Evolutionary conservation across 2,797 vertebrate species (phyloP).

Genomic region (Varecia variegata): DNA sequence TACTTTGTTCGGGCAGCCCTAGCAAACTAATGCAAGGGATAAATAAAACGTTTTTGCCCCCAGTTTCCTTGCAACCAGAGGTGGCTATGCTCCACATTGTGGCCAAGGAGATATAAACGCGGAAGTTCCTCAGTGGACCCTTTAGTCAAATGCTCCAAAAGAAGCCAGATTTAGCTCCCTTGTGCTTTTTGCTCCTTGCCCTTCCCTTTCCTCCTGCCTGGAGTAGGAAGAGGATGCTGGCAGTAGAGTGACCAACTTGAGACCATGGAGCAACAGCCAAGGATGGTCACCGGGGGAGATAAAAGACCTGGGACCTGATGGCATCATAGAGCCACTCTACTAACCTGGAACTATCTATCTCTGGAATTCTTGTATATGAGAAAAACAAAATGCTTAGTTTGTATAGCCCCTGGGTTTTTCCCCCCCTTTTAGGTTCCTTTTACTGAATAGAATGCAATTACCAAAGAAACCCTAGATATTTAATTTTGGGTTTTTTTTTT

Average conservation of each 20-base stretch:
- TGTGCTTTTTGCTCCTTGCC: neutral
- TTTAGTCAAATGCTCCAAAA: neutral
- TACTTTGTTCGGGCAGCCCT: neutral
- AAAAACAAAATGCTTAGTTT: constrained; percentile 1
- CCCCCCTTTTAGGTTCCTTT: neutral
- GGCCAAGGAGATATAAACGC: neutral
- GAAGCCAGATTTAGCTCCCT: neutral
- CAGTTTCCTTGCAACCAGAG: neutral
- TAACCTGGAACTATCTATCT: neutral
- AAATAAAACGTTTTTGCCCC: neutral
- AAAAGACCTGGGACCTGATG: neutral
- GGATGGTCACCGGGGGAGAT: neutral
- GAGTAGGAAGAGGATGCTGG: neutral
- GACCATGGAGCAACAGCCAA: neutral
- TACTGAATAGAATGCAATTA: neutral
- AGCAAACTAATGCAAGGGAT: neutral
- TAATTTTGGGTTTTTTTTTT: neutral
- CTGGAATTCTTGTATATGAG: neutral
- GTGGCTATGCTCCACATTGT: neutral
- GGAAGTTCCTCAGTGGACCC: neutral
- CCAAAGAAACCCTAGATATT: neutral
- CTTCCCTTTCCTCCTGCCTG: neutral
- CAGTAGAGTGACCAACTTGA: neutral
- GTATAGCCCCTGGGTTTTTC: neutral
- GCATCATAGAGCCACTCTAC: neutral